These are phyloP conservation scores for Myzus persicae DNA, from an alignment of 1,140 invertebrate species.

Conservation along the genomic window DNA sequence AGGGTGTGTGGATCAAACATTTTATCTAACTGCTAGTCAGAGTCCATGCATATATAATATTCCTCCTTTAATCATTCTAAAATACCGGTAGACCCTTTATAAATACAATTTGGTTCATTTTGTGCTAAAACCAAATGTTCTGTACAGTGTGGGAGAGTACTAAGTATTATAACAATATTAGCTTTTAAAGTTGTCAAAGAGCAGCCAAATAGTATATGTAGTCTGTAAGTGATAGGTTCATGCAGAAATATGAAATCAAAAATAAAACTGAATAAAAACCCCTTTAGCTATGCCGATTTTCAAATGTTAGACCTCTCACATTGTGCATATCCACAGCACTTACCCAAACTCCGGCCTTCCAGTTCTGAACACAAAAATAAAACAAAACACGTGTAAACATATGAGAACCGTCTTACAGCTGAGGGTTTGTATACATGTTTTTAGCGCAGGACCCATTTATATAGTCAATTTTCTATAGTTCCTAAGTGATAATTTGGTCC, in stretches of 20 bases:
- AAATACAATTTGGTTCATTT: slow-evolving; percentile 47
- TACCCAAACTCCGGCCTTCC: slow-evolving; percentile 57
- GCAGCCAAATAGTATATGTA: slow-evolving; percentile 42
- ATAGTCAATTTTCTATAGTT: background rate
- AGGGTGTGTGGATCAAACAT: slow-evolving; percentile 51
- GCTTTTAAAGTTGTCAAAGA: slow-evolving; percentile 31
- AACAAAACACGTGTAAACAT: slow-evolving; percentile 55
- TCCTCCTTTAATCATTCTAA: slow-evolving; percentile 39
- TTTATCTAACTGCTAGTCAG: slow-evolving; percentile 56
- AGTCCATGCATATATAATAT: slow-evolving; percentile 46
- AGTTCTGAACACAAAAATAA: slow-evolving; percentile 59
- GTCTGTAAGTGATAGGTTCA: slow-evolving; percentile 48
- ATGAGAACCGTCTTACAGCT: slow-evolving; percentile 37
- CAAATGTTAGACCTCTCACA: slow-evolving; percentile 53
- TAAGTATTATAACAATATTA: slow-evolving; percentile 27
- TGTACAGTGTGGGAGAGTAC: slow-evolving; percentile 36
- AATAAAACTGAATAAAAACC: slow-evolving; percentile 51
- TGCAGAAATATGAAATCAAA: slow-evolving; percentile 58
- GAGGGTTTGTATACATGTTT: slow-evolving; percentile 31
- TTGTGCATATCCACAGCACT: slow-evolving; percentile 54
- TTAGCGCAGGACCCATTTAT: slow-evolving; percentile 50
- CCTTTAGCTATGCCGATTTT: slow-evolving; percentile 50
- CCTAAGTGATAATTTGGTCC: slow-evolving; percentile 49
- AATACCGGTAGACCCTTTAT: slow-evolving; percentile 44
- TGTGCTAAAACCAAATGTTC: slow-evolving; percentile 47